These are phyloP conservation scores for Eilema caniola DNA, from an alignment of 2,888 invertebrate genomes.

Conservation along the genomic window DNA sequence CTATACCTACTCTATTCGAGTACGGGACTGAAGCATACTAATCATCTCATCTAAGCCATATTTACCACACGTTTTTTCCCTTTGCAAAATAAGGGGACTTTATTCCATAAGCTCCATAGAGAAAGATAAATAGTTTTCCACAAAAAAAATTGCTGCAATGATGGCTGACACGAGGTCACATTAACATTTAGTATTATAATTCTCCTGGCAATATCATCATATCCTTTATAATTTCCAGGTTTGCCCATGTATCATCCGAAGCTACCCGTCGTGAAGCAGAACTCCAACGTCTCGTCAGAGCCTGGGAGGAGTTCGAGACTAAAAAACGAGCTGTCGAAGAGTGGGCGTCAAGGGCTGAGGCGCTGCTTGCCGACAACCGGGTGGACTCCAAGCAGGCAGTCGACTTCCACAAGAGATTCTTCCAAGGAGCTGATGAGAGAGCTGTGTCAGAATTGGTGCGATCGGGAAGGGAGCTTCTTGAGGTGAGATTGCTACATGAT, in stretches of 20 bases:
- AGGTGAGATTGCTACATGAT: slow-evolving; percentile 72
- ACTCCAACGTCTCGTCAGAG: slow-evolving; percentile 92
- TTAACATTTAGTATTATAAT: too few species aligned
- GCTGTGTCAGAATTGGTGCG: slow-evolving; percentile 93
- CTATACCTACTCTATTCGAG: too few species aligned
- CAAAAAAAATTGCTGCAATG: too few species aligned
- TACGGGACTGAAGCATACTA: too few species aligned
- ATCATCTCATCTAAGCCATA: too few species aligned
- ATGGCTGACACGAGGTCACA: too few species aligned
- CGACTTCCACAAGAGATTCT: slow-evolving; percentile 95
- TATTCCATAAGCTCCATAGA: too few species aligned
- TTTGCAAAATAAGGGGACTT: too few species aligned
- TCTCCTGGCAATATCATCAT: background rate
- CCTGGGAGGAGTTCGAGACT: slow-evolving; percentile 94
- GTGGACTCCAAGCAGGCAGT: slow-evolving; percentile 93
- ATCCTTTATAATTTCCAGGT: slow-evolving; percentile 68
- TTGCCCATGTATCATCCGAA: slow-evolving; percentile 91
- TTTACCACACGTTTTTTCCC: too few species aligned
- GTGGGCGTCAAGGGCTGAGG: slow-evolving; percentile 95
- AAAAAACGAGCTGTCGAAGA: slow-evolving; percentile 93
- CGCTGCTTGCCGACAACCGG: slow-evolving; percentile 92
- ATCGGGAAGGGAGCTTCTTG: slow-evolving; percentile 90
- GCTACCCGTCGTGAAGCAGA: slow-evolving; percentile 93
- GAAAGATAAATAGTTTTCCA: too few species aligned
- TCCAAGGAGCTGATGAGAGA: slow-evolving; percentile 94